Evolutionary conservation across 2,888 invertebrate species (phyloP).

Genomic region (Agrotis ipsilon): DNA sequence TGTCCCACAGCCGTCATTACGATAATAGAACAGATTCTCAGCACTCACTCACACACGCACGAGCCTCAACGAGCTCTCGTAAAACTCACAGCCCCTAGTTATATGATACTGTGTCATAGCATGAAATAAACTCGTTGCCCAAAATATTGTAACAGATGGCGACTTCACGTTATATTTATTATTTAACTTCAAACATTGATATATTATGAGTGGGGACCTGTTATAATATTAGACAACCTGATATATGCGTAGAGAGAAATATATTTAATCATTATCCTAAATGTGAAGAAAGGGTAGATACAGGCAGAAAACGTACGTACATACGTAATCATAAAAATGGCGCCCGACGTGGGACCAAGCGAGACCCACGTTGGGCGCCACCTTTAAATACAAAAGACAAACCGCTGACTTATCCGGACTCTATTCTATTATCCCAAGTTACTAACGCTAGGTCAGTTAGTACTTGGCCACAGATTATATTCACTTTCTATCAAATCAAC

Average conservation of each 20-base stretch:
- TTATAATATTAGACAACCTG: not conserved
- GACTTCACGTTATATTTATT: not conserved
- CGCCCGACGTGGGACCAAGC: not conserved
- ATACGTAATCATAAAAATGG: not conserved
- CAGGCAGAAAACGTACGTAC: not conserved
- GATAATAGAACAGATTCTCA: slow-evolving; percentile 4
- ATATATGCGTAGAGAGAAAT: not conserved
- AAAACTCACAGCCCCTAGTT: slow-evolving; percentile 2
- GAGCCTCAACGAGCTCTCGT: slow-evolving; percentile 1
- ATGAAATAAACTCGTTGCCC: not conserved
- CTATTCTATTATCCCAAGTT: not conserved
- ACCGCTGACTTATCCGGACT: not conserved
- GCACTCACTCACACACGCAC: not conserved
- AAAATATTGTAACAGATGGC: not conserved
- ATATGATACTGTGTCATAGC: not conserved
- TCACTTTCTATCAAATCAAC: not conserved
- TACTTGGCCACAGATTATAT: not conserved
- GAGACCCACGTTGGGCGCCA: slow-evolving; percentile 18
- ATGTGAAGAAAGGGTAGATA: no score
- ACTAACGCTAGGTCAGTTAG: no score
- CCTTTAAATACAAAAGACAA: not conserved
- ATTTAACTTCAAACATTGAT: not conserved
- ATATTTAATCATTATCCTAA: no score
- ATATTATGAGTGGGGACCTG: not conserved
- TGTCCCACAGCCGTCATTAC: slow-evolving; percentile 5